Evolutionary conservation across 2,113 vertebrate genomes (phyloP).

Genomic region (Coracopsis vasa): DNA sequence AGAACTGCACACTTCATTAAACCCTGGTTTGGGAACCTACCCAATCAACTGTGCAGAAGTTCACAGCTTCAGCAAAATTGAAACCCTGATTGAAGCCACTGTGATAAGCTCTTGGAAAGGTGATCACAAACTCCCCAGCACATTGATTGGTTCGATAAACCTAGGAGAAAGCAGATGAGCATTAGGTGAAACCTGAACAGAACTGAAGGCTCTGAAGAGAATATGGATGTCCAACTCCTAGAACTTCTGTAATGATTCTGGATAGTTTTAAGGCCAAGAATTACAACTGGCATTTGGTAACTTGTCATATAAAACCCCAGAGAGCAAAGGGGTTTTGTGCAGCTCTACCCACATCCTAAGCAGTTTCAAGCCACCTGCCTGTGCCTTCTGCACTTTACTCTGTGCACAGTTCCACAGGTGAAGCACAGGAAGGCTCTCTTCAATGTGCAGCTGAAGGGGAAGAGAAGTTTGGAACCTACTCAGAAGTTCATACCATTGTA

Average conservation of each 20-base stretch:
- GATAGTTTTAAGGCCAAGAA: neutral
- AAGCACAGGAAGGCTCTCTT: neutral
- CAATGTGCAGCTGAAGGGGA: neutral
- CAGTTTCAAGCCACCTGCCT: accelerated
- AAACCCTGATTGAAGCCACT: constrained; percentile 99
- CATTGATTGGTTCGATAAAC: constrained; percentile 98
- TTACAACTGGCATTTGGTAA: neutral
- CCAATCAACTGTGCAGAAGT: constrained; percentile 99
- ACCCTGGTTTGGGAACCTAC: constrained; percentile 65
- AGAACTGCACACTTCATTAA: neutral
- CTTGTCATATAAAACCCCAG: accelerated
- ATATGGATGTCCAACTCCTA: neutral
- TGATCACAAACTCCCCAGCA: constrained; percentile 97
- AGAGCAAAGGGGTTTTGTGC: neutral
- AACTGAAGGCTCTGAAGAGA: neutral
- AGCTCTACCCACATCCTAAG: neutral
- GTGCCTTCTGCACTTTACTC: neutral
- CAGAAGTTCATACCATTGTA: neutral
- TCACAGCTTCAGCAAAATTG: constrained; percentile 98
- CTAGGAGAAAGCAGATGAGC: constrained; percentile 59
- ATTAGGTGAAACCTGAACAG: neutral
- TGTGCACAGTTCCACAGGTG: neutral
- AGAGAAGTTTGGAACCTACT: neutral
- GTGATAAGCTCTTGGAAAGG: constrained; percentile 96
- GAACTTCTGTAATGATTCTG: neutral